These are phyloP conservation scores for Hydropsyche betteni DNA, from an alignment of 2,888 invertebrate genomes.

Conservation along the genomic window DNA sequence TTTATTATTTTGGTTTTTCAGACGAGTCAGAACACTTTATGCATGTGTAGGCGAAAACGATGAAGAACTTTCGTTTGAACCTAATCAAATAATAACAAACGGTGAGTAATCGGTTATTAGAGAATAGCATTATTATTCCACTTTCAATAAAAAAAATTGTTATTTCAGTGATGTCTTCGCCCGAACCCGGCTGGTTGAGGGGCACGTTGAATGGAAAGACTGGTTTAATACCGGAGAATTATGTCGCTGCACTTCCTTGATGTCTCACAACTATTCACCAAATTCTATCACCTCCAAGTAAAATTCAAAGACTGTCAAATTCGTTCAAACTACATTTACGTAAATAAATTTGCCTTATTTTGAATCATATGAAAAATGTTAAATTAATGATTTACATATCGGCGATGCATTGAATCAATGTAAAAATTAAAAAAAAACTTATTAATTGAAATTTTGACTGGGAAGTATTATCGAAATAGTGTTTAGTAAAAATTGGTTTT, in stretches of 20 bases:
- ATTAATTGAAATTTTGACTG: no score
- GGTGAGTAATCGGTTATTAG: slow-evolving; percentile 67
- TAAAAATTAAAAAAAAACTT: no score
- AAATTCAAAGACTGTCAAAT: slow-evolving; percentile 18
- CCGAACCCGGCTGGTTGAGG: slow-evolving; percentile 98
- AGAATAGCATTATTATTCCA: slow-evolving; percentile 25
- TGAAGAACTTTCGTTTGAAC: slow-evolving; percentile 96
- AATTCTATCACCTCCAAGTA: neutral
- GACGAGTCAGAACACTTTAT: slow-evolving; percentile 92
- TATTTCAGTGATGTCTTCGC: slow-evolving; percentile 81
- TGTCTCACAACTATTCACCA: slow-evolving; percentile 35
- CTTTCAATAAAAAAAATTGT: neutral
- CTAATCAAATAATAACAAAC: slow-evolving; percentile 97
- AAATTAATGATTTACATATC: no score
- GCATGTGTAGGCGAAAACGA: slow-evolving; percentile 96
- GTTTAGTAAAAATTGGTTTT: no score
- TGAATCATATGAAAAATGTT: no score
- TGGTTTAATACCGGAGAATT: slow-evolving; percentile 95
- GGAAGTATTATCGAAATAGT: no score
- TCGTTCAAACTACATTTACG: slow-evolving; percentile 14
- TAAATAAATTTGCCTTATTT: slow-evolving; percentile 10
- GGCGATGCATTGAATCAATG: no score
- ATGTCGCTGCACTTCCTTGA: slow-evolving; percentile 88
- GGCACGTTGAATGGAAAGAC: slow-evolving; percentile 91
- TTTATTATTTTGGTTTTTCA: slow-evolving; percentile 54